Conservation (phyloP, 2,888 invertebrate species). For the Pyrgus malvae region DNA sequence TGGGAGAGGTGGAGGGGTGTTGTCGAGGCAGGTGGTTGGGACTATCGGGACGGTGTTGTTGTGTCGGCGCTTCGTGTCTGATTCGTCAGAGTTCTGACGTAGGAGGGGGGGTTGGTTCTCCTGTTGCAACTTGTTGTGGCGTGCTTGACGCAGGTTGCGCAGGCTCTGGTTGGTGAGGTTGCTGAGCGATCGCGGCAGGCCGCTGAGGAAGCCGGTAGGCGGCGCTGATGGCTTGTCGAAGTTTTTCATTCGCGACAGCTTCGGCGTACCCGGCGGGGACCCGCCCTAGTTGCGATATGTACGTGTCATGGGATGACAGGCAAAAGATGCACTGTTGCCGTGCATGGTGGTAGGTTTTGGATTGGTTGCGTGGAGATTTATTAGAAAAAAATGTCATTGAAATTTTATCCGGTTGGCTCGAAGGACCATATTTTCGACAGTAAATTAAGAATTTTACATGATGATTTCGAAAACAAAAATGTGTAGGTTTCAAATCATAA, state of each 20-base stretch:
- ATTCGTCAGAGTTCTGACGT: slow-evolving; percentile 60
- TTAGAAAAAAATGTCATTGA: background rate
- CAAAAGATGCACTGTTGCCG: background rate
- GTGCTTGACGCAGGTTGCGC: slow-evolving; percentile 57
- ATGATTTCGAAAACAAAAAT: no score
- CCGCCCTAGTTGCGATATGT: background rate
- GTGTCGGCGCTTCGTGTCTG: slow-evolving; percentile 47
- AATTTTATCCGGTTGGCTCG: background rate
- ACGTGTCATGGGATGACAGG: background rate
- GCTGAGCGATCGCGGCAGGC: slow-evolving; percentile 70
- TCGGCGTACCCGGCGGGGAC: slow-evolving; percentile 35
- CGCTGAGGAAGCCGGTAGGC: slow-evolving; percentile 64
- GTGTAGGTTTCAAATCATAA: background rate
- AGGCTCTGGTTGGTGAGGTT: slow-evolving; percentile 75
- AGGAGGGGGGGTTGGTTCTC: slow-evolving; percentile 54
- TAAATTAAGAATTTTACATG: background rate
- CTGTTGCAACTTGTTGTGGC: slow-evolving; percentile 47
- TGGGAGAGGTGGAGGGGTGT: slow-evolving; percentile 63
- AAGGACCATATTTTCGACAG: background rate
- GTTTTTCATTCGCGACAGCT: slow-evolving; percentile 36
- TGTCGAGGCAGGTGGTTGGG: slow-evolving; percentile 70
- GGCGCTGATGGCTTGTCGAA: slow-evolving; percentile 31
- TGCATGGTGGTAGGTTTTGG: background rate
- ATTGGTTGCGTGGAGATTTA: slow-evolving; percentile 20
- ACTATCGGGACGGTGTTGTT: slow-evolving; percentile 66